phyloP scores from a whole-genome alignment of 2,888 invertebrate species.

The Macroteleia sp. region DNA sequence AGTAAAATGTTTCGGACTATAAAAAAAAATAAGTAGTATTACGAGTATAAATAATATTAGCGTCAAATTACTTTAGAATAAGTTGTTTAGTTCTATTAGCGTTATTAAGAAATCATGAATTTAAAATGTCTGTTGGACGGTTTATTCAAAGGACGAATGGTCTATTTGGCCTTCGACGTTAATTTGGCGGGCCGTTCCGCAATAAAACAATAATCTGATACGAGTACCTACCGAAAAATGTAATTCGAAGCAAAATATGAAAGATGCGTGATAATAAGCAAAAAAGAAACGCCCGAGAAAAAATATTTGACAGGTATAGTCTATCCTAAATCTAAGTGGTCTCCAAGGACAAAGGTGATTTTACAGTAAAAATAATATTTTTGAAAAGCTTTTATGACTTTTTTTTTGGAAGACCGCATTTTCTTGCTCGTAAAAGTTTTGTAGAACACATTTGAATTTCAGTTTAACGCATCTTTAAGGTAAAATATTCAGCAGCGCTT shows the following conservation, averaged over 20 bases:
- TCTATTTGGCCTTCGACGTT: no score
- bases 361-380: slow-evolving; percentile 75
- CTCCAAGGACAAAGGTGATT: slow-evolving; percentile 54
- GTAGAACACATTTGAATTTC: slow-evolving; percentile 73
- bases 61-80: no score
- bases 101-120: no score
- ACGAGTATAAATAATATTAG: no score
- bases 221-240: slow-evolving; percentile 74
- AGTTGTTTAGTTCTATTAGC: no score
- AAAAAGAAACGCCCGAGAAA: slow-evolving; percentile 28
- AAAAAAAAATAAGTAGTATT: no score
- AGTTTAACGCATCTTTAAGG: slow-evolving; percentile 35
- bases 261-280: slow-evolving; percentile 22
- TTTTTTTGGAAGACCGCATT: slow-evolving; percentile 69
- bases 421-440: slow-evolving; percentile 76
- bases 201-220: slow-evolving; percentile 80
- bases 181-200: slow-evolving; percentile 36
- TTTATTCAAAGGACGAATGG: no score
- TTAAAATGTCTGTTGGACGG: no score
- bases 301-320: slow-evolving; percentile 23
- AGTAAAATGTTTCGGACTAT: no score
- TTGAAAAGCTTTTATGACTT: slow-evolving; percentile 78
- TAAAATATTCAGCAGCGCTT: no score
- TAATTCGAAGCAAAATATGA: slow-evolving; percentile 52
- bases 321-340: slow-evolving; percentile 25